A percentile compares a stretch with the other conserved stretches of the same genome.
These are phyloP conservation scores for Drosophila paulistorum DNA, from an alignment of 1,140 invertebrate species.

Conservation along the genomic window DNA sequence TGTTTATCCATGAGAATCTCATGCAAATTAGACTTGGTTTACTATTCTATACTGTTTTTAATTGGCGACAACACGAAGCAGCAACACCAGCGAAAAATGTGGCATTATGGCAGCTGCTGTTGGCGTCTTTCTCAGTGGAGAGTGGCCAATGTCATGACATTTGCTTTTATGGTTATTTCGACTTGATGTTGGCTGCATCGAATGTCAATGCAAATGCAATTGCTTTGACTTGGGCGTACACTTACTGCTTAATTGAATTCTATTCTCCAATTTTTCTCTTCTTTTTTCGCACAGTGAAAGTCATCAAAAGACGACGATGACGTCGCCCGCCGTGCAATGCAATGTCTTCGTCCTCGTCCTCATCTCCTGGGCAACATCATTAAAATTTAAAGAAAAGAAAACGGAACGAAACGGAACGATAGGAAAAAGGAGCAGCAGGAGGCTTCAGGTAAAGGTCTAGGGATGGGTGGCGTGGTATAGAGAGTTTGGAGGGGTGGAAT, in stretches of 20 bases:
- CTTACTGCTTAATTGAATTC: slow-evolving; percentile 61
- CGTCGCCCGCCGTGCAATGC: slow-evolving; percentile 12
- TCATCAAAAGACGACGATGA: slow-evolving; percentile 4
- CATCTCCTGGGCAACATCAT: background rate
- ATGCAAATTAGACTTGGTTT: slow-evolving; percentile 72
- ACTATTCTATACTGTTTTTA: slow-evolving; percentile 43
- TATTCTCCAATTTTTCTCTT: slow-evolving; percentile 29
- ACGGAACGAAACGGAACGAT: background rate
- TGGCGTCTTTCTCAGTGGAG: slow-evolving; percentile 59
- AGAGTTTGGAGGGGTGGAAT: background rate
- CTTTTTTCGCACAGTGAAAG: background rate
- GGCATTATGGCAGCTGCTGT: slow-evolving; percentile 26
- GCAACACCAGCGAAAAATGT: slow-evolving; percentile 15
- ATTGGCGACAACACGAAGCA: slow-evolving; percentile 67
- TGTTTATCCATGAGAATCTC: slow-evolving; percentile 22
- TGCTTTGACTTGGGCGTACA: slow-evolving; percentile 57
- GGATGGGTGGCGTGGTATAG: background rate
- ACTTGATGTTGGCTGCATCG: slow-evolving; percentile 38
- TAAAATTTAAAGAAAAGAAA: background rate
- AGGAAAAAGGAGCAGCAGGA: slow-evolving; percentile 56
- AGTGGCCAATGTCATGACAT: slow-evolving; percentile 64
- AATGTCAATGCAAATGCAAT: slow-evolving; percentile 54
- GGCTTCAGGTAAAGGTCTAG: slow-evolving; percentile 45
- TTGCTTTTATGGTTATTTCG: slow-evolving; percentile 76
- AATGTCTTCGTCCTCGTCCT: too few species aligned